A percentile compares a stretch with the other conserved stretches of the same genome.
Evolutionary conservation across 2,888 invertebrate genomes (phyloP).

Genomic region (Oxytorus armatus): DNA sequence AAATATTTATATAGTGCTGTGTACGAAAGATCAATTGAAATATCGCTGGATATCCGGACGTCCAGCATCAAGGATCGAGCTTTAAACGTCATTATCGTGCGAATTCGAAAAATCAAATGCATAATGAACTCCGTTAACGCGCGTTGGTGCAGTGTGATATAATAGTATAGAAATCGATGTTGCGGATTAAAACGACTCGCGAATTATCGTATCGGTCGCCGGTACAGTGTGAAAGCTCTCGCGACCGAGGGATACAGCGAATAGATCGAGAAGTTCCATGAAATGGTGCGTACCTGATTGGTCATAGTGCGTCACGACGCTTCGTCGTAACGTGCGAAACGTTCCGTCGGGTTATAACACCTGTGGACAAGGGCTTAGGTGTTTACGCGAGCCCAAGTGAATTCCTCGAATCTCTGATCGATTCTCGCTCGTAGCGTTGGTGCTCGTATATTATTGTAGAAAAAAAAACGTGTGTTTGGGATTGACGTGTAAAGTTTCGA

Average conservation of each 20-base stretch:
- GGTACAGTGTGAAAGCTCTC: neutral
- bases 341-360: conserved; percentile 54
- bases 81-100: neutral
- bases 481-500: conserved; percentile 18
- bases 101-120: neutral
- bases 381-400: neutral
- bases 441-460: neutral
- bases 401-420: conserved; percentile 7
- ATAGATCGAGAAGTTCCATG: neutral
- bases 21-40: conserved; percentile 19
- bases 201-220: neutral
- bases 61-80: conserved; percentile 17
- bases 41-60: conserved; percentile 12
- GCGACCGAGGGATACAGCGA: neutral
- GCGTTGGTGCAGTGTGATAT: conserved; percentile 49
- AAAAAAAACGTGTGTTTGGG: conserved; percentile 1
- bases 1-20: conserved; percentile 24
- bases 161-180: conserved; percentile 26
- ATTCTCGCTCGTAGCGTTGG: neutral
- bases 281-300: conserved; percentile 54
- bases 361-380: neutral
- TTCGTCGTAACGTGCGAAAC: conserved; percentile 43
- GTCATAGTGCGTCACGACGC: conserved; percentile 54
- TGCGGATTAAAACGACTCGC: neutral
- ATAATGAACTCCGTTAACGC: conserved; percentile 26